Percentiles rank a stretch among this genome's conserved stretches.
These are phyloP conservation scores for Monochamus alternatus DNA, from an alignment of 2,888 invertebrate genomes.

Conservation along the genomic window DNA sequence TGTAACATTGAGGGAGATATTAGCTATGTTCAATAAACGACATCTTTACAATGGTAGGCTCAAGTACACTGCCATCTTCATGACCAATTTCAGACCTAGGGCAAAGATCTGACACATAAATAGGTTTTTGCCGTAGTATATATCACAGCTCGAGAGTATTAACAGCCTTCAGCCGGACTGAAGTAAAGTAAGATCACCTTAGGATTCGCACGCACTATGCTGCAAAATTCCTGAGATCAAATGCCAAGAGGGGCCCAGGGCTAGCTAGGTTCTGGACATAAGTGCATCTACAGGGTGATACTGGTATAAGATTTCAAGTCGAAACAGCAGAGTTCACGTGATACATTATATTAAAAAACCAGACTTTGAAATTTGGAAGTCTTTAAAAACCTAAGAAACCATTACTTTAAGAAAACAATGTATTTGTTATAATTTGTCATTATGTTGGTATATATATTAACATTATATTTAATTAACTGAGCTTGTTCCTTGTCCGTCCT, in stretches of 20 bases:
- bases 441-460: no score
- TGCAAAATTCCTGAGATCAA: neutral
- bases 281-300: neutral
- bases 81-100: slow-evolving; percentile 2
- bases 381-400: no score
- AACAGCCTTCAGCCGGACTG: neutral
- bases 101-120: neutral
- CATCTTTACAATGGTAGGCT: neutral
- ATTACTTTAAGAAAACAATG: no score
- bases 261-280: neutral
- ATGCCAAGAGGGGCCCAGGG: neutral
- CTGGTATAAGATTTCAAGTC: no score
- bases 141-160: neutral
- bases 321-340: no score
- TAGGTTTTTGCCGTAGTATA: neutral
- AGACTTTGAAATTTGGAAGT: no score
- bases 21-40: no score
- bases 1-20: no score
- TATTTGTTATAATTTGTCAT: no score
- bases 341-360: no score
- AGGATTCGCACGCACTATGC: neutral
- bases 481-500: no score
- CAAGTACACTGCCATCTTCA: neutral
- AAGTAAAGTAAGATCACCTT: neutral
- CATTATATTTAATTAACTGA: no score